Base-by-base conservation (phyloP, 2,797 vertebrate genomes). In the Austrolebias charrua region DNA sequence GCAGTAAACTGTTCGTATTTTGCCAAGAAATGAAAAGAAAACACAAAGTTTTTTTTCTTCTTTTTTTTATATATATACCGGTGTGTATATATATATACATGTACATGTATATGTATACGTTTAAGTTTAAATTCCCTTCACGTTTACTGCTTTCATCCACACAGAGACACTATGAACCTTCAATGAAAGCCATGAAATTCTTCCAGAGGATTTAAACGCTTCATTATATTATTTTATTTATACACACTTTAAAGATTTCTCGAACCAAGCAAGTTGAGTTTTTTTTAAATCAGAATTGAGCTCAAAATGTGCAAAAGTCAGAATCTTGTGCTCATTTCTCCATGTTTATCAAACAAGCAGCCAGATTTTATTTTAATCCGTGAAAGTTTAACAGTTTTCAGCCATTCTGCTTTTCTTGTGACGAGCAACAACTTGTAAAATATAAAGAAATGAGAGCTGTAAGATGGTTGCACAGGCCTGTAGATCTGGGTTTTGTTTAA, bases 171-270 rank as follows among this genome's bases (percentile, higher is more conserved):
- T 71, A 46, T 68, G 63, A 64, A 35, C 33, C 33, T 35, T 35
- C 67, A 65, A 15, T 65, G 51, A 76, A 83, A 87, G 81, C 80
- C 87, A 84, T 78, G 67, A 66, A 62, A 60, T 51, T 64, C n/a
- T 64, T 61, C 44, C 42, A 10, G 28, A 58, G 13, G 42, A 16
- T 43, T 43, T 14, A 43, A 43, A 11, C 31, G 31, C 31, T 33
- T 33, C 1, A 24, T 24, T 24, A 24, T 24, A 24, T 33, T 33
- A 33, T 43, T n/a, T 35, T 29, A 4, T n/a, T 13, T n/a, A 28
- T 5, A 18, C 51, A 18, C 1, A 16, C 31, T 19, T 31, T 4
- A 64, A 55, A 6, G 15, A 54, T 59, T 63, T 59, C 49, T 70
- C 65, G 57, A 64, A 49, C 68, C 70, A 4, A 63, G 53, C n/a